A percentile compares a stretch with the other conserved stretches of the same genome.
phyloP scores from a whole-genome alignment of 1,140 invertebrate species.

The Nephotettix cincticeps region DNA sequence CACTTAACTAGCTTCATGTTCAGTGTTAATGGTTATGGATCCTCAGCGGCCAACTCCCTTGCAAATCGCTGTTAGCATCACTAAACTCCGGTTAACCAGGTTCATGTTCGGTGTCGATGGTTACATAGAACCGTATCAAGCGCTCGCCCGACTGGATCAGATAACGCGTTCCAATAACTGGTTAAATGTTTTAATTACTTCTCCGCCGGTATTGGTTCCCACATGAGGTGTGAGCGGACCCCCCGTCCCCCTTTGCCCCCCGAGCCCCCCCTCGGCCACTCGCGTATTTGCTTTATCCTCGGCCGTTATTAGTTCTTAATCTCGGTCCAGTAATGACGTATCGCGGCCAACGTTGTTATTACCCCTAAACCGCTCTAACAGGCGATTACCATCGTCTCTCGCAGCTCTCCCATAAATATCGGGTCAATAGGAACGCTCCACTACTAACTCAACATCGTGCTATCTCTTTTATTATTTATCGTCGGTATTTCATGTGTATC shows the following conservation, averaged over 20 bases:
- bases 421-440: slow-evolving; percentile 6
- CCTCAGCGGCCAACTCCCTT: too few species aligned
- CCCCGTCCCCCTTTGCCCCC: not conserved
- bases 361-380: slow-evolving; percentile 20
- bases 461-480: slow-evolving; percentile 13
- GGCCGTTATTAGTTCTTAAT: slow-evolving; percentile 19
- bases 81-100: too few species aligned
- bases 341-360: slow-evolving; percentile 14
- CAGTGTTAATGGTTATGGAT: too few species aligned
- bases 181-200: slow-evolving; percentile 19
- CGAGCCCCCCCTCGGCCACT: not conserved
- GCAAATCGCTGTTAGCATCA: too few species aligned
- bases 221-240: not conserved
- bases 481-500: slow-evolving; percentile 19
- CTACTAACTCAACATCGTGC: slow-evolving; percentile 1
- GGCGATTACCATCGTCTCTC: slow-evolving; percentile 11
- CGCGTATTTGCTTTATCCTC: slow-evolving; percentile 16
- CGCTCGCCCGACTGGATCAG: too few species aligned
- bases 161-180: slow-evolving; percentile 8
- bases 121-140: too few species aligned
- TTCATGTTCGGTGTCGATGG: too few species aligned
- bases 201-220: not conserved
- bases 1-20: too few species aligned
- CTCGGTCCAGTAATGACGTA: slow-evolving; percentile 1
- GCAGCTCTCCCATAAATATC: slow-evolving; percentile 19